phyloP scores from a whole-genome alignment of 2,113 vertebrate genomes.

The Pachypanchax playfairii region DNA sequence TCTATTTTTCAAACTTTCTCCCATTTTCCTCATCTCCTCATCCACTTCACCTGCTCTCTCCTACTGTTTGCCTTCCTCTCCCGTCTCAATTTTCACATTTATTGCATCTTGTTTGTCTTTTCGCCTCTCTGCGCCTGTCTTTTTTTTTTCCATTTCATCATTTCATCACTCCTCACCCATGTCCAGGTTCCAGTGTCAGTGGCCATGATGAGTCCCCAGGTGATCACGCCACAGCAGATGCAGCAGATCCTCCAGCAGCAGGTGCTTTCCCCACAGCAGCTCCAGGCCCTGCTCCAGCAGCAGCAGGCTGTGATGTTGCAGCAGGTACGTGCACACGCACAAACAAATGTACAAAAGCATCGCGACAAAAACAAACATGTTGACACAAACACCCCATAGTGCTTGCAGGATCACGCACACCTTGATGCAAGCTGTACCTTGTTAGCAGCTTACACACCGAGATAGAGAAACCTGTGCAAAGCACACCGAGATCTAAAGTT shows the following conservation, averaged over 20 bases:
- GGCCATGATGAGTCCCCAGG: conserved; percentile 99
- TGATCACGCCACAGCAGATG: conserved; percentile 99
- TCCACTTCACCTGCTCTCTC: not conserved
- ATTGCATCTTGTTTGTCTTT: conserved; percentile 21
- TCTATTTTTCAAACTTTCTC: conserved; percentile 32
- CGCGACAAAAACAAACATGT: conserved; percentile 1
- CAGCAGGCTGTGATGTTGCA: conserved; percentile 99
- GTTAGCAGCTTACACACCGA: not conserved
- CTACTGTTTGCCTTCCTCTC: conserved; percentile 16
- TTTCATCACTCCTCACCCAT: not conserved
- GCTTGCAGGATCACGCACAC: not conserved
- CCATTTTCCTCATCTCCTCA: conserved; percentile 5
- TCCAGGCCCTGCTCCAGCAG: conserved; percentile 97
- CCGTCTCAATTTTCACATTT: conserved; percentile 22
- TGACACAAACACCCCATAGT: not conserved
- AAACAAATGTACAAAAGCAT: not conserved
- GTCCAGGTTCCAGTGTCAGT: conserved; percentile 95
- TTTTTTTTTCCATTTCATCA: not conserved
- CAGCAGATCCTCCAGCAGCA: conserved; percentile 99
- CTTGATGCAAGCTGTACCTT: not conserved
- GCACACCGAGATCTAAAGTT: not conserved
- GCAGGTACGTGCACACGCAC: conserved; percentile 84
- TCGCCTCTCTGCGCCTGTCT: not conserved
- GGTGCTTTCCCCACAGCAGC: conserved; percentile 97
- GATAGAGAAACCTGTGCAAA: not conserved